Conservation (phyloP, 2,797 vertebrate genomes). For the Liasis olivaceus region DNA sequence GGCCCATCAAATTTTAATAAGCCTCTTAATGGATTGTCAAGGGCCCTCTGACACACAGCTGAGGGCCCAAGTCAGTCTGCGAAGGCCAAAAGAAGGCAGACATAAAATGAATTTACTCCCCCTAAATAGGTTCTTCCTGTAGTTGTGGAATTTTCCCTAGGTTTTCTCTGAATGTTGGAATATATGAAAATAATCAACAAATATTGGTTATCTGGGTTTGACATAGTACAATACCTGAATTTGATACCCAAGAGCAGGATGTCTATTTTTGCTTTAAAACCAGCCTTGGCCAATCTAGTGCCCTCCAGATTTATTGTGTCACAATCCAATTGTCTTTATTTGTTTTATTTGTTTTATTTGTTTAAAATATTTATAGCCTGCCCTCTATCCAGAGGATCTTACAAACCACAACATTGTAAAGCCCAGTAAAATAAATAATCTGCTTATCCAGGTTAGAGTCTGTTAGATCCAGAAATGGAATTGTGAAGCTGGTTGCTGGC, state of each 20-base stretch:
- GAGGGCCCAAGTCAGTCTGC: neutral
- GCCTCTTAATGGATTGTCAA: conserved; percentile 70
- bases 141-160: neutral
- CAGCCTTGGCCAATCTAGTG: neutral
- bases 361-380: neutral
- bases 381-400: neutral
- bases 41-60: neutral
- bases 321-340: neutral
- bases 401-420: neutral
- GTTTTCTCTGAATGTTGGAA: neutral
- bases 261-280: neutral
- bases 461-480: neutral
- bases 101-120: neutral
- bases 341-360: neutral
- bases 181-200: neutral
- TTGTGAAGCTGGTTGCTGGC: neutral
- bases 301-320: neutral
- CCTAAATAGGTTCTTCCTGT: neutral
- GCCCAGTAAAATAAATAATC: neutral
- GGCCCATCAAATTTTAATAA: conserved; percentile 82
- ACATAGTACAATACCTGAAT: neutral
- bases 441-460: neutral
- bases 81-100: neutral
- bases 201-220: neutral
- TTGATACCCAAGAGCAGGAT: too few species aligned